A percentile compares a stretch with the other conserved stretches of the same genome.
Conservation (phyloP, 2,113 vertebrate species). For the Sinocyclocheilus rhinocerous region DNA sequence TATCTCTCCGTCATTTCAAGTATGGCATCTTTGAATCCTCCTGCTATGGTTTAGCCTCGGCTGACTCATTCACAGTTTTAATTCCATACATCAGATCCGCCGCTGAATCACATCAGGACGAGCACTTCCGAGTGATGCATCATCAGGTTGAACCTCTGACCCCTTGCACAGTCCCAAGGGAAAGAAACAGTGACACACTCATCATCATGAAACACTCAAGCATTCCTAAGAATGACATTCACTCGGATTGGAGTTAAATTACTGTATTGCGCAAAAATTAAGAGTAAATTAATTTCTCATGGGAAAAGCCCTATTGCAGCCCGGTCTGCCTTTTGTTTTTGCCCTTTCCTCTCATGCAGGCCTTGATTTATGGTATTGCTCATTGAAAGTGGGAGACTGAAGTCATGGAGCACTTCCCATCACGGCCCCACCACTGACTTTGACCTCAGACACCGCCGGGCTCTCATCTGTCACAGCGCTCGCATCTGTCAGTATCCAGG, state of each 20-base stretch:
- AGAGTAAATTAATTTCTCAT: too few species aligned
- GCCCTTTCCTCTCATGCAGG: neutral
- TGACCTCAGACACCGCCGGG: slow-evolving; percentile 46
- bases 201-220: slow-evolving; percentile 10
- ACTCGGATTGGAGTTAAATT: slow-evolving; percentile 5
- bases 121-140: slow-evolving; percentile 42
- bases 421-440: slow-evolving; percentile 50
- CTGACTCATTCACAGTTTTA: slow-evolving; percentile 34
- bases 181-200: slow-evolving; percentile 33
- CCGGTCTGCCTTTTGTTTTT: too few species aligned
- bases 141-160: neutral
- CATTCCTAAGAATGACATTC: neutral
- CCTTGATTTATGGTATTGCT: slow-evolving; percentile 47
- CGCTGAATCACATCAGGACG: neutral
- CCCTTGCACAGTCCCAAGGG: neutral
- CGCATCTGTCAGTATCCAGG: slow-evolving; percentile 25
- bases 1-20: neutral
- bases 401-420: slow-evolving; percentile 19
- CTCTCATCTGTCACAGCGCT: slow-evolving; percentile 51
- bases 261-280: slow-evolving; percentile 1
- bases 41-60: neutral
- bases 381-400: slow-evolving; percentile 27
- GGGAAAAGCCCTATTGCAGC: neutral
- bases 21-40: slow-evolving; percentile 9
- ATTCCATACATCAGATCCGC: slow-evolving; percentile 15